A percentile compares a stretch with the other conserved stretches of the same genome.
phyloP scores from a whole-genome alignment of 1,140 invertebrate species.

The Drosophila sp. region DNA sequence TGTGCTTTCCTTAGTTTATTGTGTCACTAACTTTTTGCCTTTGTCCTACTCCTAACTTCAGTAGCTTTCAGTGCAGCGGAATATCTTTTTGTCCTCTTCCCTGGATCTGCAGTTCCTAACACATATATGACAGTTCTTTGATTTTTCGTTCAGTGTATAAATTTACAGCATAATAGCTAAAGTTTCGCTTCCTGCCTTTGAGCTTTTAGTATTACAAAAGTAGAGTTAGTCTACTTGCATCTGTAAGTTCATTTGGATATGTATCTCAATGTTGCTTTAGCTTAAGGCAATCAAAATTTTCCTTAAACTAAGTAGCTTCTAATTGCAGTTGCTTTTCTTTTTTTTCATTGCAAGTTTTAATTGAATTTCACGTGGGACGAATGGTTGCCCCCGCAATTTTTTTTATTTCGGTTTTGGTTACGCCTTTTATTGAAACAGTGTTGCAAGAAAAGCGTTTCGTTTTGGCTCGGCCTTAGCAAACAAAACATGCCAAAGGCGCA shows the following conservation, averaged over 20 bases:
- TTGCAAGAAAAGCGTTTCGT: neutral
- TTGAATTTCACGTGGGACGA: slow-evolving; percentile 29
- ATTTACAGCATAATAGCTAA: slow-evolving; percentile 7
- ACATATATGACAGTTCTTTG: neutral
- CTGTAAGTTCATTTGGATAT: slow-evolving; percentile 8
- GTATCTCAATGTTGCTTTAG: slow-evolving; percentile 17
- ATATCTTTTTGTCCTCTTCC: no score
- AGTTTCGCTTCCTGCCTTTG: neutral
- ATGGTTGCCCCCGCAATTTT: neutral
- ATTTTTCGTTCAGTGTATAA: slow-evolving; percentile 1
- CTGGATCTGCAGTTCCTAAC: no score
- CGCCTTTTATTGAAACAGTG: slow-evolving; percentile 21
- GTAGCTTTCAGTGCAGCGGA: no score
- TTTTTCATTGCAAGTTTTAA: slow-evolving; percentile 23
- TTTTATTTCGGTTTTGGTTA: slow-evolving; percentile 19
- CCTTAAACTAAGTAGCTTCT: slow-evolving; percentile 6
- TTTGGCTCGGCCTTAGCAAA: slow-evolving; percentile 17
- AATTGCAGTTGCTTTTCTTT: neutral
- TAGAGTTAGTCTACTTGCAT: neutral
- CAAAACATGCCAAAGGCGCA: slow-evolving; percentile 32
- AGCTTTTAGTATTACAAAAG: slow-evolving; percentile 1
- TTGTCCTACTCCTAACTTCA: no score
- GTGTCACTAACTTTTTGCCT: no score
- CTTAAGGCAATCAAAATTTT: slow-evolving; percentile 7
- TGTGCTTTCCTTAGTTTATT: no score